Evolutionary conservation across 1,140 invertebrate genomes (phyloP).

Genomic region (Cotesia chilonis): DNA sequence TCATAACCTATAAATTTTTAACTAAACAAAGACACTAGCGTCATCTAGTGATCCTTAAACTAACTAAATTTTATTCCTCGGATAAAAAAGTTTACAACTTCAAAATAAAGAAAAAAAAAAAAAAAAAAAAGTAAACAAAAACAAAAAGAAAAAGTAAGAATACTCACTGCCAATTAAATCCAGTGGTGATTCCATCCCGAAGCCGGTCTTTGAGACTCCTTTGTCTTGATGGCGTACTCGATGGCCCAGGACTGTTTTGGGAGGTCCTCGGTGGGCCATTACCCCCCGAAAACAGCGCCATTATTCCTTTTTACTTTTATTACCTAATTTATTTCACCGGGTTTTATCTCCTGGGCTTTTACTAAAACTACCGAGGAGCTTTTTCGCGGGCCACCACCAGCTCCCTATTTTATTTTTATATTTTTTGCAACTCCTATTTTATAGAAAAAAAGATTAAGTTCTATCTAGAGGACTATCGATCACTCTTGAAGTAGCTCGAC

Average conservation of each 20-base stretch:
- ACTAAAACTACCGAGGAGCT: not conserved
- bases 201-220: slow-evolving; percentile 74
- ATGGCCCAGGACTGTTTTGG: slow-evolving; percentile 41
- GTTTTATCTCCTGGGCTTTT: not conserved
- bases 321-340: not conserved
- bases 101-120: no score
- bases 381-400: not conserved
- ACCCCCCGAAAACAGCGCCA: slow-evolving; percentile 59
- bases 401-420: not conserved
- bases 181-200: slow-evolving; percentile 77
- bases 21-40: no score
- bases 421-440: not conserved
- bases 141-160: not conserved
- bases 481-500: slow-evolving; percentile 8
- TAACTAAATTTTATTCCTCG: no score
- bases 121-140: no score
- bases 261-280: slow-evolving; percentile 41
- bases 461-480: not conserved
- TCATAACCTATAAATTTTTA: no score
- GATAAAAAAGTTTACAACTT: no score
- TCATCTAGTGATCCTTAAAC: no score
- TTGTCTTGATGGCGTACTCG: slow-evolving; percentile 55
- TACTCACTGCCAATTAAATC: slow-evolving; percentile 81
- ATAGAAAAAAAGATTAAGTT: no score
- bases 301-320: slow-evolving; percentile 36